These are phyloP conservation scores for Mesoligia furuncula DNA, from an alignment of 2,888 invertebrate species.

Conservation along the genomic window DNA sequence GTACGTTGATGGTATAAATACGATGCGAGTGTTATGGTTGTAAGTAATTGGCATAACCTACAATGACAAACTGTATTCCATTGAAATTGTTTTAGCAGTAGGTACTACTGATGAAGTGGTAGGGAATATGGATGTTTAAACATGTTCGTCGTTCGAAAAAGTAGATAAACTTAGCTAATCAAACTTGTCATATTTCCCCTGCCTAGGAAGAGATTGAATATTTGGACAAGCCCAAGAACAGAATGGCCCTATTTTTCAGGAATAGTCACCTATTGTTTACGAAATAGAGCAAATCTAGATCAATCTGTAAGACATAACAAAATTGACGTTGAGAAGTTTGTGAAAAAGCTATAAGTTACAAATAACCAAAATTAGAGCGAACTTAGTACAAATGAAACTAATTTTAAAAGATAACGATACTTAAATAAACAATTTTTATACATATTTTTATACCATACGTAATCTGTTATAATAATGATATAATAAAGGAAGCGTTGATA, in stretches of 20 bases:
- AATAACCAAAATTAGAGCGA: background rate
- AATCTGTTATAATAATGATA: slow-evolving; percentile 33
- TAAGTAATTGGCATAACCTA: background rate
- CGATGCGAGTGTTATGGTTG: background rate
- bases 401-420: slow-evolving; percentile 1
- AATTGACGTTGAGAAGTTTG: background rate
- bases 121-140: background rate
- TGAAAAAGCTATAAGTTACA: background rate
- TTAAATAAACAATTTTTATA: background rate
- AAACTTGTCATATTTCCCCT: background rate
- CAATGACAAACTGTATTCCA: background rate
- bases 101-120: background rate
- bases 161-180: background rate
- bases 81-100: background rate
- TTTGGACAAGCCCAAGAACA: background rate
- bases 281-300: background rate
- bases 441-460: background rate
- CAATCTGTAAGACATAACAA: background rate
- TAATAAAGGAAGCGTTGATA: slow-evolving; percentile 38
- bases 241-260: too few relatives aligned
- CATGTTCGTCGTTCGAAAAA: background rate
- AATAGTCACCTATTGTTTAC: background rate
- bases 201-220: background rate
- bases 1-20: background rate
- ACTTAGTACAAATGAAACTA: slow-evolving; percentile 7